phyloP scores from a whole-genome alignment of 2,797 vertebrate species.

The Cirrhinus molitorella region DNA sequence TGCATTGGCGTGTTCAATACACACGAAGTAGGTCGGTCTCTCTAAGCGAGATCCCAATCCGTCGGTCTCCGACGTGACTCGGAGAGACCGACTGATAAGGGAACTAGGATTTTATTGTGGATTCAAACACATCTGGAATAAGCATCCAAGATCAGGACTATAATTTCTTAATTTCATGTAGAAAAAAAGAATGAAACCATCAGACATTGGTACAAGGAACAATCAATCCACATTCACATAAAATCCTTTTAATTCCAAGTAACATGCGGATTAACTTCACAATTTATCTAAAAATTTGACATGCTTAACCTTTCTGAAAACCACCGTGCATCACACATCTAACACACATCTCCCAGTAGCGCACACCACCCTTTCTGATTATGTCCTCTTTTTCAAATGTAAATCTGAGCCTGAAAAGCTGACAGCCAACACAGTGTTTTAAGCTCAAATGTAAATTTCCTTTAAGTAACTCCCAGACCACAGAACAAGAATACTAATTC shows the following conservation, averaged over 20 bases:
- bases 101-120: background rate
- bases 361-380: slow-evolving; percentile 5
- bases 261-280: background rate
- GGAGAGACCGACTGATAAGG: too few species aligned
- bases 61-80: too few species aligned
- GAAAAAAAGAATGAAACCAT: background rate
- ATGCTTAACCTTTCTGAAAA: slow-evolving; percentile 12
- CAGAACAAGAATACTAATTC: slow-evolving; percentile 41
- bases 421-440: slow-evolving; percentile 11
- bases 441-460: slow-evolving; percentile 32
- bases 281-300: background rate
- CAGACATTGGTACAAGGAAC: background rate
- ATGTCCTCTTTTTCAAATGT: slow-evolving; percentile 36
- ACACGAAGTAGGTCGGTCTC: too few species aligned
- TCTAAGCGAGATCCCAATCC: too few species aligned
- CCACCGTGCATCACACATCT: background rate
- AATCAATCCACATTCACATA: background rate
- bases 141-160: background rate
- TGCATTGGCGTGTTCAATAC: too few species aligned
- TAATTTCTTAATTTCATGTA: background rate
- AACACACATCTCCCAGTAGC: background rate
- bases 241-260: background rate
- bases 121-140: background rate
- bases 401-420: slow-evolving; percentile 31
- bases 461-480: slow-evolving; percentile 32